Percentiles rank a stretch among this genome's conserved stretches.
These are phyloP conservation scores for Drosophila lowei DNA, from an alignment of 1,140 invertebrate genomes.

Conservation along the genomic window DNA sequence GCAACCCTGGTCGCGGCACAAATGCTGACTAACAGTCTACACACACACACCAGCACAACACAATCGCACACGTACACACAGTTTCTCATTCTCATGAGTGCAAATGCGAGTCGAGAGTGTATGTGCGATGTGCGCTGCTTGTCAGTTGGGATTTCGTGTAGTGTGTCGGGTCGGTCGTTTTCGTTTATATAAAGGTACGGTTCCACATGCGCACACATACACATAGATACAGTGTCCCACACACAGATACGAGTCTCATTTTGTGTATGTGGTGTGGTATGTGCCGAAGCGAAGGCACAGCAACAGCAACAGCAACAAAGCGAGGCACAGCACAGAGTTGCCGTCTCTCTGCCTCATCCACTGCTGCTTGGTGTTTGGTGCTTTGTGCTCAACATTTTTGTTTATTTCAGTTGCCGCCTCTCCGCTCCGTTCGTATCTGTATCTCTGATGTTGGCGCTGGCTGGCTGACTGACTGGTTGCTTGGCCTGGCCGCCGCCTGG, in stretches of 20 bases:
- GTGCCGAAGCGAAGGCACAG: constrained; percentile 58
- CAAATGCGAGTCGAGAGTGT: background rate
- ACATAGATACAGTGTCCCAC: constrained; percentile 21
- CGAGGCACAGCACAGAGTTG: constrained; percentile 52
- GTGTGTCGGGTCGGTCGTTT: constrained; percentile 71
- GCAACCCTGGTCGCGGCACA: constrained; percentile 47
- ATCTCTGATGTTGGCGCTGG: constrained; percentile 59
- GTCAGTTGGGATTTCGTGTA: constrained; percentile 80
- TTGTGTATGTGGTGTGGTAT: constrained; percentile 51
- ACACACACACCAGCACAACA: constrained; percentile 41
- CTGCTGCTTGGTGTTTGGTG: constrained; percentile 17
- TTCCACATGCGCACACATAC: constrained; percentile 63
- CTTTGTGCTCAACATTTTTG: constrained; percentile 77
- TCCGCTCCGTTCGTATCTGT: constrained; percentile 58
- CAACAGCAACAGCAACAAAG: constrained; percentile 54
- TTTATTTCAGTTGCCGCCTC: constrained; percentile 68
- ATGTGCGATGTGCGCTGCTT: constrained; percentile 54
- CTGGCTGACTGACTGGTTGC: constrained; percentile 35
- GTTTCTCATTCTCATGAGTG: too few species aligned
- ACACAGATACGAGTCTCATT: constrained; percentile 27
- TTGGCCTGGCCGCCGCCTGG: constrained; percentile 23
- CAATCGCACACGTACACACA: constrained; percentile 1
- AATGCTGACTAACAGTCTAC: constrained; percentile 73
- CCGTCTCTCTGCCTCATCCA: constrained; percentile 8
- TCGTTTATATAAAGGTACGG: constrained; percentile 79